Evolutionary conservation across 2,113 vertebrate species (phyloP).

Genomic region (Notechis scutatus): DNA sequence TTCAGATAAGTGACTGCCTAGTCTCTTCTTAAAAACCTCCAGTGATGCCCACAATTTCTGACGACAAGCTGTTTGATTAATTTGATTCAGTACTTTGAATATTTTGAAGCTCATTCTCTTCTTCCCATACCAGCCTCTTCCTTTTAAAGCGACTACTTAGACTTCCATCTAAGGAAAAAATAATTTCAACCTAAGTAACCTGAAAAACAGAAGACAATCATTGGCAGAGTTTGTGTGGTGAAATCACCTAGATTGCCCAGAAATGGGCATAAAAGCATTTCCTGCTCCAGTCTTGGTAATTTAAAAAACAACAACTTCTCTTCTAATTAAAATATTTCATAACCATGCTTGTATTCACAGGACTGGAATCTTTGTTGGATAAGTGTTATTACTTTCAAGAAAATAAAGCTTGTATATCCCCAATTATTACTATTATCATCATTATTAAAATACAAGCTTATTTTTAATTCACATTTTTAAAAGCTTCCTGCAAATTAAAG

Average conservation of each 20-base stretch:
- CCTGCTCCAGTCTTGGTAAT: not conserved
- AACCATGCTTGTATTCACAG: not conserved
- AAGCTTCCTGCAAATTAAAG: not conserved
- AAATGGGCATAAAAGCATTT: not conserved
- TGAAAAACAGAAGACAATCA: not conserved
- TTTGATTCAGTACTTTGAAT: not conserved
- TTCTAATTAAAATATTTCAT: not conserved
- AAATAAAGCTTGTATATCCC: not conserved
- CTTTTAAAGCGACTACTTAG: not conserved
- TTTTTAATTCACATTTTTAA: not conserved
- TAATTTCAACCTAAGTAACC: not conserved
- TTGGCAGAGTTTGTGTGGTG: not conserved
- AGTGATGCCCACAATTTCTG: too few relatives aligned
- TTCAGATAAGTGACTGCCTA: too few relatives aligned
- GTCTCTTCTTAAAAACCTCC: too few relatives aligned
- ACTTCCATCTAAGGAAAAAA: rapidly evolving
- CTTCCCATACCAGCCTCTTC: not conserved
- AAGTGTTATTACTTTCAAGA: not conserved
- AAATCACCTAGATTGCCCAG: not conserved
- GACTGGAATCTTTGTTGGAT: not conserved
- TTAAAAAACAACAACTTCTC: not conserved
- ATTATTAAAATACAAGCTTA: not conserved
- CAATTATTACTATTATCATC: not conserved
- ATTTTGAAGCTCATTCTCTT: not conserved
- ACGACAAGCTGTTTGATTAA: too few relatives aligned